Conservation (phyloP, 2,113 vertebrate species). For the Plotosus lineatus region DNA sequence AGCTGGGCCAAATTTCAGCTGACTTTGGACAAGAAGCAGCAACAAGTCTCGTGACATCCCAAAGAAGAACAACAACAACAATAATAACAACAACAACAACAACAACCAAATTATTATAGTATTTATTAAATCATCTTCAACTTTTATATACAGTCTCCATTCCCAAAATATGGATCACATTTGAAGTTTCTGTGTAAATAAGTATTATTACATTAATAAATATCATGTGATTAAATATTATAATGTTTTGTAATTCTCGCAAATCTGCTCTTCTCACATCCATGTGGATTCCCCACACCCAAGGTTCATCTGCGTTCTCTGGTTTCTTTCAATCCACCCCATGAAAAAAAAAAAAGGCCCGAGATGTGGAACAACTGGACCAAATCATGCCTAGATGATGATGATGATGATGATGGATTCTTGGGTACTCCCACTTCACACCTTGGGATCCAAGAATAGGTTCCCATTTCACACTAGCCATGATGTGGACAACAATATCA, state of each 20-base stretch:
- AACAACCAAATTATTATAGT: too few species aligned
- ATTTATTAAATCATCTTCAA: too few species aligned
- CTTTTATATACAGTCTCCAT: background rate
- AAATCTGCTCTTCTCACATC: background rate
- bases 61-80: too few species aligned
- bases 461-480: background rate
- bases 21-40: too few species aligned
- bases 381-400: background rate
- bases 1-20: too few species aligned
- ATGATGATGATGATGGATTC: background rate
- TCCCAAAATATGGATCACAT: background rate
- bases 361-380: background rate
- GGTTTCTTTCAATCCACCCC: background rate
- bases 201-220: too few species aligned
- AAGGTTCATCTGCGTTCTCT: background rate
- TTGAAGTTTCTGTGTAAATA: background rate
- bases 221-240: too few species aligned
- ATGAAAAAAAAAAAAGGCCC: too few species aligned
- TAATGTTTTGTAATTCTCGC: too few species aligned
- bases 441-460: background rate
- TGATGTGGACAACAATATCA: background rate
- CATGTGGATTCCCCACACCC: too few species aligned
- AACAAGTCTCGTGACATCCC: too few species aligned
- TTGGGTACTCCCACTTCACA: background rate
- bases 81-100: too few species aligned